A percentile compares a stretch with the other conserved stretches of the same genome.
Evolutionary conservation across 2,888 invertebrate species (phyloP).

Genomic region (Andrena minutula): DNA sequence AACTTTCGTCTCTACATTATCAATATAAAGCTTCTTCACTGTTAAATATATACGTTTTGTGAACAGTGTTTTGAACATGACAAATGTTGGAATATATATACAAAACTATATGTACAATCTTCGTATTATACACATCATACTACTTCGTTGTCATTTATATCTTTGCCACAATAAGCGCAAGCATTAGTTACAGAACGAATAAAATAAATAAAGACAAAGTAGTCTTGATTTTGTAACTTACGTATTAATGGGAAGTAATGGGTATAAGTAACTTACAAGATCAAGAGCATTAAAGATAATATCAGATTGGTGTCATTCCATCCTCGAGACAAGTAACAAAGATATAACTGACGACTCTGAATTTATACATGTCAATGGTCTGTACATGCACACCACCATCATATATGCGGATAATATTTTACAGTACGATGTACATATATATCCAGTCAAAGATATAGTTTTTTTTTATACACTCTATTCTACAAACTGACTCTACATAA

Average conservation of each 20-base stretch:
- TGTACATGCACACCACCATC: slow-evolving; percentile 66
- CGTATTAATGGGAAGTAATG: slow-evolving; percentile 11
- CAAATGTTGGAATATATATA: slow-evolving; percentile 75
- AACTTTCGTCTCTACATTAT: slow-evolving; percentile 58
- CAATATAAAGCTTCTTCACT: slow-evolving; percentile 68
- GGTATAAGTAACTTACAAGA: slow-evolving; percentile 25
- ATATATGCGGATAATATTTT: slow-evolving; percentile 66
- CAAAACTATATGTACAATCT: slow-evolving; percentile 78
- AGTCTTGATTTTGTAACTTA: slow-evolving; percentile 19
- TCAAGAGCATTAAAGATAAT: slow-evolving; percentile 23
- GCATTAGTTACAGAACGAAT: slow-evolving; percentile 9
- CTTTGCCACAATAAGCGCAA: slow-evolving; percentile 47
- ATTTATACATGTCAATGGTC: slow-evolving; percentile 60
- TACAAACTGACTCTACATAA: slow-evolving; percentile 67
- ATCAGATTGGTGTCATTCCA: slow-evolving; percentile 27
- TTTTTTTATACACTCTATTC: slow-evolving; percentile 67
- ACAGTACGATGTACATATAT: slow-evolving; percentile 72
- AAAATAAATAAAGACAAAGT: slow-evolving; percentile 39
- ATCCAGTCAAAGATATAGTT: slow-evolving; percentile 51
- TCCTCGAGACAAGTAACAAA: slow-evolving; percentile 45
- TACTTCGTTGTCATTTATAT: slow-evolving; percentile 65
- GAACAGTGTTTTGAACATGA: slow-evolving; percentile 75
- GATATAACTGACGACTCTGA: slow-evolving; percentile 58
- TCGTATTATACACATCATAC: slow-evolving; percentile 73
- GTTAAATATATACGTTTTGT: slow-evolving; percentile 62